Percentiles rank a stretch among this genome's conserved stretches.
Evolutionary conservation across 2,113 vertebrate genomes (phyloP).

Genomic region (Chaetops frenatus): DNA sequence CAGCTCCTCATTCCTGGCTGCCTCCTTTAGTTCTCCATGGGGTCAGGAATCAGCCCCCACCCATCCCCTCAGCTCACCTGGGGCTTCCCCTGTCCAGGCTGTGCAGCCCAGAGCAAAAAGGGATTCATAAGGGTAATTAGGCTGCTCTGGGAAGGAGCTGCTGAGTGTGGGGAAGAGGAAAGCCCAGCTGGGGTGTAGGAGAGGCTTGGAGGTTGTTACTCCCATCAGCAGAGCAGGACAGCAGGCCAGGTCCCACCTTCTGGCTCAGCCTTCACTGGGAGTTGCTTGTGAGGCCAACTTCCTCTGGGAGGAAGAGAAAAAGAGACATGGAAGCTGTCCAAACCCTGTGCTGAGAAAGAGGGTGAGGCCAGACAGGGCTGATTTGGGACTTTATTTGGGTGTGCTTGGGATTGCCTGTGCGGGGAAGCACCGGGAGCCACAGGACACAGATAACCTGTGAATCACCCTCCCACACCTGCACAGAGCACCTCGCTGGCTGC

Average conservation of each 20-base stretch:
- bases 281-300: not conserved
- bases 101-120: not conserved
- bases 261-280: not conserved
- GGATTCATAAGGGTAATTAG: rapidly evolving
- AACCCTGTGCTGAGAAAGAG: conserved; percentile 27
- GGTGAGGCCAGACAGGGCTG: conserved; percentile 40
- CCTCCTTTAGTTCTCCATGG: rapidly evolving
- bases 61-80: not conserved
- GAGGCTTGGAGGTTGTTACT: not conserved
- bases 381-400: conserved; percentile 35
- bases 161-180: not conserved
- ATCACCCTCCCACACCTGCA: conserved; percentile 21
- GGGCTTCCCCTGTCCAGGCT: rapidly evolving
- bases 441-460: not conserved
- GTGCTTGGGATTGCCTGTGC: not conserved
- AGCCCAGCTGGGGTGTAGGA: not conserved
- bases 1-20: not conserved
- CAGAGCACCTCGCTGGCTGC: not conserved
- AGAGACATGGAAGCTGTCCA: not conserved
- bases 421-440: not conserved
- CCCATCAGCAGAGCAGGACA: not conserved
- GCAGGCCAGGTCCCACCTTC: not conserved
- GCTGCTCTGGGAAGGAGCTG: not conserved
- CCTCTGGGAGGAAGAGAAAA: conserved; percentile 14
- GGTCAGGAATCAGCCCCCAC: not conserved